These are phyloP conservation scores for Papilio helenus DNA, from an alignment of 1,140 invertebrate species.

Conservation along the genomic window DNA sequence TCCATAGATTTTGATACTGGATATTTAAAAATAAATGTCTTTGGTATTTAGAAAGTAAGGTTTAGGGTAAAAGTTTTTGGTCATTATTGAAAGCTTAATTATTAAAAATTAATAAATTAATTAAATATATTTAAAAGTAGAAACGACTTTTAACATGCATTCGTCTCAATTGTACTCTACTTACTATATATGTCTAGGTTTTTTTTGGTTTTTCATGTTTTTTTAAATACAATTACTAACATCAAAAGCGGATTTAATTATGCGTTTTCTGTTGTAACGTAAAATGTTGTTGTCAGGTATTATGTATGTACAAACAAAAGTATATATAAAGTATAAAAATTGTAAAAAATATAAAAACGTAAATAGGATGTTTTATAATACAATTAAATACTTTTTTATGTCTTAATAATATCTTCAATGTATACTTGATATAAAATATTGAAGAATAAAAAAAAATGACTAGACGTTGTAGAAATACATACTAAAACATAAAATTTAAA, in stretches of 20 bases:
- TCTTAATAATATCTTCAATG: neutral
- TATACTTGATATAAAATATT: neutral
- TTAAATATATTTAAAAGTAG: neutral
- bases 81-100: neutral
- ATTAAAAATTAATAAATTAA: neutral
- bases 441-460: slow-evolving; percentile 2
- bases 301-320: neutral
- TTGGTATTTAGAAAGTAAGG: neutral
- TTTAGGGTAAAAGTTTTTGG: neutral
- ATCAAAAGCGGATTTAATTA: neutral
- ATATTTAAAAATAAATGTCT: neutral
- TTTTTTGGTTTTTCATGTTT: neutral
- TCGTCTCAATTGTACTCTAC: slow-evolving; percentile 10
- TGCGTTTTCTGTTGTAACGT: neutral
- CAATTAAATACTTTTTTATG: neutral
- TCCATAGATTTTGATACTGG: neutral
- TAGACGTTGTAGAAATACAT: neutral
- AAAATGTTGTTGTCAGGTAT: neutral
- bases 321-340: neutral
- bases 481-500: neutral
- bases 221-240: neutral
- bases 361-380: neutral
- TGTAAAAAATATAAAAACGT: neutral
- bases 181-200: neutral
- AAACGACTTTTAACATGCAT: neutral